Evolutionary conservation across 2,113 vertebrate species (phyloP).

Genomic region (Clarias magur): DNA sequence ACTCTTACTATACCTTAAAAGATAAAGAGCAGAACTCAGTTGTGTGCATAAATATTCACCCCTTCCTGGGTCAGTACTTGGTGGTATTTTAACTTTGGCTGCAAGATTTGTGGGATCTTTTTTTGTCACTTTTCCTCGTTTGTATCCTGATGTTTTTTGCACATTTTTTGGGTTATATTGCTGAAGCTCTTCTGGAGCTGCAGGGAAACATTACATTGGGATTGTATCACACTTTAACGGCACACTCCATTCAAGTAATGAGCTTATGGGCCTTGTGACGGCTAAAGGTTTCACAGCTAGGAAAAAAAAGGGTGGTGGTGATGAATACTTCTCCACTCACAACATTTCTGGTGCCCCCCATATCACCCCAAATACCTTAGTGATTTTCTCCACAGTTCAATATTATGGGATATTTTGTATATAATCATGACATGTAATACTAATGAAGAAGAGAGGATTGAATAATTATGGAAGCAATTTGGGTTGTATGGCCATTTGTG

Average conservation of each 20-base stretch:
- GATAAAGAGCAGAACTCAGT: neutral
- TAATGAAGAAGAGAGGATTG: neutral
- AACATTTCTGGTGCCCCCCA: neutral
- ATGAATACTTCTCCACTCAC: neutral
- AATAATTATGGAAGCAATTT: slow-evolving; percentile 4
- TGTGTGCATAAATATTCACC: neutral
- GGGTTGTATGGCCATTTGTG: neutral
- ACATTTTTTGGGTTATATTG: neutral
- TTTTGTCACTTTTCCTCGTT: neutral
- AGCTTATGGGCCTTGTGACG: slow-evolving; percentile 1
- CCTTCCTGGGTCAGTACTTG: neutral
- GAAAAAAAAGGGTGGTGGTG: too few relatives aligned
- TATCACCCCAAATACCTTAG: too few relatives aligned
- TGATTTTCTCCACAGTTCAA: neutral
- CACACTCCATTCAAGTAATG: neutral
- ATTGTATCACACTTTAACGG: neutral
- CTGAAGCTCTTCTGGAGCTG: neutral
- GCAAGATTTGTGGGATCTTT: neutral
- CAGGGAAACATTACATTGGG: neutral
- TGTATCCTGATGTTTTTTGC: neutral
- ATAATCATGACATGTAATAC: neutral
- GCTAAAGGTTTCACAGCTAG: neutral
- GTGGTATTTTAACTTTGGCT: neutral
- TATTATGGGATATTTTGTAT: neutral
- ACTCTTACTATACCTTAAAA: neutral